Percentiles rank a stretch among this genome's conserved stretches.
phyloP scores from a whole-genome alignment of 2,113 vertebrate species.

The Engystomops pustulosus region DNA sequence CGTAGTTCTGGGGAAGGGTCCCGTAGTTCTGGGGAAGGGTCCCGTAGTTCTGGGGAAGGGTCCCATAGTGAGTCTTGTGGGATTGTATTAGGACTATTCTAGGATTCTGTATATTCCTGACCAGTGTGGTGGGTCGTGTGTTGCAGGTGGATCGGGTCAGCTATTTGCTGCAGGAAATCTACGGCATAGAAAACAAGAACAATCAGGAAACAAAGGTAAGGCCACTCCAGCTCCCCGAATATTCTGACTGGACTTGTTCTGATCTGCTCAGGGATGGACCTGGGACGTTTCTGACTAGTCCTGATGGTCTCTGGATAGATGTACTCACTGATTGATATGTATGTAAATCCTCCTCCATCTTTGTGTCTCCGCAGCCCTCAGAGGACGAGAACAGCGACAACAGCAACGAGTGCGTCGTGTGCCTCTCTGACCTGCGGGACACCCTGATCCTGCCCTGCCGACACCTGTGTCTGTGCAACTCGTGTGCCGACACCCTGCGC shows the following conservation, averaged over 20 bases:
- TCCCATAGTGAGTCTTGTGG: too few relatives aligned
- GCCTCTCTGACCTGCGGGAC: slow-evolving; percentile 91
- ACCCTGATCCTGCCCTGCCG: slow-evolving; percentile 94
- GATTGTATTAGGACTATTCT: background rate
- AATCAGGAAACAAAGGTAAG: slow-evolving; percentile 97
- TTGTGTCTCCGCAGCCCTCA: slow-evolving; percentile 76
- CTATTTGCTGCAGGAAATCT: slow-evolving; percentile 98
- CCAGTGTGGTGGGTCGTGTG: background rate
- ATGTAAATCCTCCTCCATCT: too few relatives aligned
- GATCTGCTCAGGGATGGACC: too few relatives aligned
- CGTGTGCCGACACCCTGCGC: slow-evolving; percentile 92
- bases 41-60: too few relatives aligned
- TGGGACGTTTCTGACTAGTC: too few relatives aligned
- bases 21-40: too few relatives aligned
- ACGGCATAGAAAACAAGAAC: slow-evolving; percentile 98
- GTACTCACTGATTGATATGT: too few relatives aligned
- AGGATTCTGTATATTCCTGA: background rate
- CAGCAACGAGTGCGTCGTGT: slow-evolving; percentile 97
- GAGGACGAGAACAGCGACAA: slow-evolving; percentile 97
- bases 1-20: too few relatives aligned
- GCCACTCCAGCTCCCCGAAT: too few relatives aligned
- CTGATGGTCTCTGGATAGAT: too few relatives aligned
- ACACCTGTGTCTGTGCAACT: slow-evolving; percentile 93
- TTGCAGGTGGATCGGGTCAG: slow-evolving; percentile 94
- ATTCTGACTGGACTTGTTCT: too few relatives aligned